phyloP scores from a whole-genome alignment of 1,140 invertebrate species.

The Elysia chlorotica region DNA sequence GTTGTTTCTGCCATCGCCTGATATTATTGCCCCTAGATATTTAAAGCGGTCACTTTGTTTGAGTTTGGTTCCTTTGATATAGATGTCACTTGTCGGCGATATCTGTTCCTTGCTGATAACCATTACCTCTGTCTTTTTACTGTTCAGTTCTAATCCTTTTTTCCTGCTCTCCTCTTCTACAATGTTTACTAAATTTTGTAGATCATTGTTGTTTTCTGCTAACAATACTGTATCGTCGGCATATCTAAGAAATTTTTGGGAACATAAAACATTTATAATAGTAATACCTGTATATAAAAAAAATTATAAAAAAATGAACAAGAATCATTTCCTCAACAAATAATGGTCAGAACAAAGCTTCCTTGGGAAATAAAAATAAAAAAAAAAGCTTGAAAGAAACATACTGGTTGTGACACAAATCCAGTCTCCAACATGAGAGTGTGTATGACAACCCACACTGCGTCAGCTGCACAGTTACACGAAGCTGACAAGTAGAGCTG shows the following conservation, averaged over 20 bases:
- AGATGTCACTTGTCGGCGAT: no score
- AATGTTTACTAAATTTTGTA: no score
- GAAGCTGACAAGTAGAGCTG: conserved; percentile 27
- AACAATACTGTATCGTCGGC: background rate
- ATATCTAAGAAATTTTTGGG: background rate
- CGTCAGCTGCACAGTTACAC: conserved; percentile 23
- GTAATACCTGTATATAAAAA: background rate
- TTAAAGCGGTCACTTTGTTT: no score
- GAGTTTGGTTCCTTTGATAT: no score
- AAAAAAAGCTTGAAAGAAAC: background rate
- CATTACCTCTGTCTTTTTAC: no score
- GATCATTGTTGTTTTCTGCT: background rate
- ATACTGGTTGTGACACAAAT: conserved; percentile 24
- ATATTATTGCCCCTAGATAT: no score
- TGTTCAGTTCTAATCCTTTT: no score
- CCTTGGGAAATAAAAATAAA: background rate
- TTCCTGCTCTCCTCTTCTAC: no score
- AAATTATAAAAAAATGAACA: background rate
- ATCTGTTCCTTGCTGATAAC: no score
- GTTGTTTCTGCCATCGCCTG: no score
- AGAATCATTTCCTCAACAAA: background rate
- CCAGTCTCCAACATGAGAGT: conserved; percentile 45
- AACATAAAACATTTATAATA: background rate
- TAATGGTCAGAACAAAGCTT: background rate
- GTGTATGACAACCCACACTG: conserved; percentile 38